Evolutionary conservation across 1,140 invertebrate genomes (phyloP).

Genomic region (Drosophila kepulauana): DNA sequence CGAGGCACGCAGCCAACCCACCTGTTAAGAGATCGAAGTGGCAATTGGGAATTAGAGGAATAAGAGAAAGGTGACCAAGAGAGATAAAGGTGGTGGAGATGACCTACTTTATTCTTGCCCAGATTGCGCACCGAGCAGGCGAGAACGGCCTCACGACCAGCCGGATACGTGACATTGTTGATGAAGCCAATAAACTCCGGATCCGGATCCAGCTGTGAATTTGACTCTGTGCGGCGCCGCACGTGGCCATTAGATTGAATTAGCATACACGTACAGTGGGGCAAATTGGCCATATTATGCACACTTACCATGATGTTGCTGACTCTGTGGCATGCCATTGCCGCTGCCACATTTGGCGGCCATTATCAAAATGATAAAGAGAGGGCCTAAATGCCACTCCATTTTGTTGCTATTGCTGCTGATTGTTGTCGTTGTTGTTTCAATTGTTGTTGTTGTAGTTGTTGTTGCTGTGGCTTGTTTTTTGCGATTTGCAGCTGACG

Average conservation of each 20-base stretch:
- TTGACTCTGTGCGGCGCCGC: slow-evolving; percentile 64
- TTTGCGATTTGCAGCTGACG: slow-evolving; percentile 38
- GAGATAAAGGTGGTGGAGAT: neutral
- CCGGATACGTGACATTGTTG: slow-evolving; percentile 93
- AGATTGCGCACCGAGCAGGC: slow-evolving; percentile 92
- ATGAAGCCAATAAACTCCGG: slow-evolving; percentile 92
- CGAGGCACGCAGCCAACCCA: slow-evolving; percentile 95
- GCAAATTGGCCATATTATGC: slow-evolving; percentile 26
- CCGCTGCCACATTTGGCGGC: slow-evolving; percentile 66
- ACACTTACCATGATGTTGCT: slow-evolving; percentile 74
- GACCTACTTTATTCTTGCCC: slow-evolving; percentile 90
- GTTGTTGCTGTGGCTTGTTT: slow-evolving; percentile 41
- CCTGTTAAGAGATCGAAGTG: slow-evolving; percentile 86
- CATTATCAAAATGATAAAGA: slow-evolving; percentile 79
- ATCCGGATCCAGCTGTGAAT: slow-evolving; percentile 84
- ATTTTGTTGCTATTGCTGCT: slow-evolving; percentile 51
- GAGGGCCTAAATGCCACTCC: slow-evolving; percentile 58
- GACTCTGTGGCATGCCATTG: slow-evolving; percentile 56
- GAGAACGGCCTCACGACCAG: slow-evolving; percentile 92
- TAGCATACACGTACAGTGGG: slow-evolving; percentile 29
- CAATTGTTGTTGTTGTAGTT: slow-evolving; percentile 28
- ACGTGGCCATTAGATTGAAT: slow-evolving; percentile 46
- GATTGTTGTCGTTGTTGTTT: slow-evolving; percentile 20
- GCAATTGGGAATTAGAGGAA: neutral
- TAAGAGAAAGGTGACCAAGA: neutral